These are phyloP conservation scores for Lepilemur ruficaudatus DNA, from an alignment of 2,797 vertebrate species.

Conservation along the genomic window DNA sequence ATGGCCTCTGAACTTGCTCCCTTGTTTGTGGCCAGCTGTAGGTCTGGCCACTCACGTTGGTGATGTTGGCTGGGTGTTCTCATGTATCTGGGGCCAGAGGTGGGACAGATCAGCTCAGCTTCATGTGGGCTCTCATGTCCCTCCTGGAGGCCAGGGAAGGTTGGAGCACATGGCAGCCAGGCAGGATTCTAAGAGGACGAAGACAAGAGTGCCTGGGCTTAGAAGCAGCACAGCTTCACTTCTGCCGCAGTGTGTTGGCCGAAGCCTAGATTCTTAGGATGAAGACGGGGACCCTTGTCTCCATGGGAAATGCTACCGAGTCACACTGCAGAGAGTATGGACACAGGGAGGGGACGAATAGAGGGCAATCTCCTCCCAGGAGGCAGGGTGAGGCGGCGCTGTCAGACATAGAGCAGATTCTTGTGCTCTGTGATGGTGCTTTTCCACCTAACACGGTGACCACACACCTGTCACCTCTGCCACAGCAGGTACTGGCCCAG, in stretches of 20 bases:
- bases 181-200: no score
- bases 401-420: no score
- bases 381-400: rapidly evolving
- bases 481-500: rapidly evolving
- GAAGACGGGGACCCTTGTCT: not conserved
- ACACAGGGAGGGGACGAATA: no score
- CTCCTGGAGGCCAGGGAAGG: not conserved
- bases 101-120: no score
- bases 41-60: not conserved
- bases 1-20: no score
- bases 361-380: not conserved
- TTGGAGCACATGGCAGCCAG: not conserved
- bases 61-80: no score
- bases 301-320: not conserved
- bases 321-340: not conserved
- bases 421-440: rapidly evolving
- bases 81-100: no score
- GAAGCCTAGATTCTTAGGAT: not conserved
- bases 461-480: rapidly evolving
- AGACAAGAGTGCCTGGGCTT: not conserved
- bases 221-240: rapidly evolving
- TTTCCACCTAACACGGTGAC: rapidly evolving
- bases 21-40: not conserved
- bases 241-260: rapidly evolving
- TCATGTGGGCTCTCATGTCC: rapidly evolving